A percentile compares a stretch with the other conserved stretches of the same genome.
These are phyloP conservation scores for Tiliqua scincoides DNA, from an alignment of 2,113 vertebrate genomes.

Conservation along the genomic window DNA sequence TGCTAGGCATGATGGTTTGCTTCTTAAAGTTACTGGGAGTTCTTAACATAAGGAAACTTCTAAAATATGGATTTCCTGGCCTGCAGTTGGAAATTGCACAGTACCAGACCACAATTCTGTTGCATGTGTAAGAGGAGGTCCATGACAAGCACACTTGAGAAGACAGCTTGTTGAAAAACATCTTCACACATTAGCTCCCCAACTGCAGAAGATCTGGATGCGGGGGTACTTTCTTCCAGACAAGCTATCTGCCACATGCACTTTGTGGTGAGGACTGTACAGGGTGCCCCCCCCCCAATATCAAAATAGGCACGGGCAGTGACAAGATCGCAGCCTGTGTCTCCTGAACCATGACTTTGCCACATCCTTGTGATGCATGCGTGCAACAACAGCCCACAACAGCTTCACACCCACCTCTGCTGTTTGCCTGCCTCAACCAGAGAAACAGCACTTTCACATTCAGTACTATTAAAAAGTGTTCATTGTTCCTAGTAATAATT, in stretches of 20 bases:
- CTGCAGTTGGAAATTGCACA: neutral
- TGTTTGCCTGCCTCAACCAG: neutral
- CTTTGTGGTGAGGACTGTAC: neutral
- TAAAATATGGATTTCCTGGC: neutral
- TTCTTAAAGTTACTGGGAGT: neutral
- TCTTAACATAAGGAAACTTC: neutral
- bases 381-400: neutral
- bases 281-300: neutral
- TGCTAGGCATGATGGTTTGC: neutral
- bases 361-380: neutral
- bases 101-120: too few relatives aligned
- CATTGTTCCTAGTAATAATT: too few relatives aligned
- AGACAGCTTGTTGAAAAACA: neutral
- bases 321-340: neutral
- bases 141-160: neutral
- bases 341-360: neutral
- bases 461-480: too few relatives aligned
- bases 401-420: neutral
- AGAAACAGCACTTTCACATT: too few relatives aligned
- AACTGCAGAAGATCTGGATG: neutral
- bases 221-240: neutral
- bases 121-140: neutral
- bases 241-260: neutral
- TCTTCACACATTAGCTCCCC: neutral
- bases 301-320: too few relatives aligned